These are phyloP conservation scores for Catamblyrhynchus diadema DNA, from an alignment of 2,797 vertebrate species.

Conservation along the genomic window DNA sequence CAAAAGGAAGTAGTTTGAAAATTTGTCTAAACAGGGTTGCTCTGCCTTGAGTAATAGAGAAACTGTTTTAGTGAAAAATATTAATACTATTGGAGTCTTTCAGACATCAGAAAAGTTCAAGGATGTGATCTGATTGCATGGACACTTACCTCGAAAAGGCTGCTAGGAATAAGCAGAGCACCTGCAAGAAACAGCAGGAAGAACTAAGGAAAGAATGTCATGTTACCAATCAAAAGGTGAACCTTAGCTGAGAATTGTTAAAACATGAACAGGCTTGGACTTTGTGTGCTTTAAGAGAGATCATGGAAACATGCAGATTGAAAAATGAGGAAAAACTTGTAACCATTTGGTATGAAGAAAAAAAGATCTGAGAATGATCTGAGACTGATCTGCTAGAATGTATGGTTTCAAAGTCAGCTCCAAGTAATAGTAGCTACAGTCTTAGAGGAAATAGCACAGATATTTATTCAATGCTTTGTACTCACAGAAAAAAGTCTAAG, in stretches of 20 bases:
- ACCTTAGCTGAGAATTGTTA: not conserved
- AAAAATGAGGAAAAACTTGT: not conserved
- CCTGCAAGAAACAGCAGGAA: not conserved
- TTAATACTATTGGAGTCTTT: not conserved
- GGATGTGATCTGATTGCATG: not conserved
- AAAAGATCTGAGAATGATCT: not conserved
- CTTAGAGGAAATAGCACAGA: not conserved
- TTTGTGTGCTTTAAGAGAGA: not conserved
- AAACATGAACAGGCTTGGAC: not conserved
- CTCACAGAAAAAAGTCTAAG: not conserved
- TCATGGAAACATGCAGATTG: not conserved
- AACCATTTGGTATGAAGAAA: not conserved
- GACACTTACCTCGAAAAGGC: not conserved
- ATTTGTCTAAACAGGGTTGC: not conserved
- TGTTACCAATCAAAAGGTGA: not conserved
- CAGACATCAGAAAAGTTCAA: not conserved
- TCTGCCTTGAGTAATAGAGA: not conserved
- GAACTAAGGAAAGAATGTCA: not conserved
- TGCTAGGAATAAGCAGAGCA: not conserved
- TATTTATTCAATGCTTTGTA: not conserved
- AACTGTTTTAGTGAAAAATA: not conserved
- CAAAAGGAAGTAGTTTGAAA: not conserved
- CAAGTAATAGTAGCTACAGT: not conserved
- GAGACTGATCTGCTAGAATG: not conserved
- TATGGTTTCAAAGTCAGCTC: not conserved